These are phyloP conservation scores for Dasyurus viverrinus DNA, from an alignment of 2,113 vertebrate species.

Conservation along the genomic window DNA sequence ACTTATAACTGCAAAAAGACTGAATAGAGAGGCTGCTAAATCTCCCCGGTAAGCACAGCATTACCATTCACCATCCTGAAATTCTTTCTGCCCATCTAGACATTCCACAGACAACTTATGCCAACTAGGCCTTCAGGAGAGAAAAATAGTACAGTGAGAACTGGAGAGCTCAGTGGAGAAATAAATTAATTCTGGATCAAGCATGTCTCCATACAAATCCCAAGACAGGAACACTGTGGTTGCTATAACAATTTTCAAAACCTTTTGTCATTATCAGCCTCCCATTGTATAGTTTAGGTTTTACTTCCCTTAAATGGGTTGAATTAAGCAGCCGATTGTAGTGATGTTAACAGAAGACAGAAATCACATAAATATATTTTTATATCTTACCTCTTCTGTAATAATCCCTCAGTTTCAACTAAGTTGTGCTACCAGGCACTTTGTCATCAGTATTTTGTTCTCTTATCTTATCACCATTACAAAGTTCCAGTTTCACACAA, in stretches of 20 bases:
- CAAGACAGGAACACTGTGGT: not conserved
- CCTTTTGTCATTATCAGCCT: not conserved
- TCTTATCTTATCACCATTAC: not conserved
- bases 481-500: not conserved
- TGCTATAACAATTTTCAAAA: not conserved
- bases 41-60: not conserved
- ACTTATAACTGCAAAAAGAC: not conserved
- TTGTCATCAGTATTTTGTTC: not conserved
- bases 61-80: not conserved
- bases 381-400: not conserved
- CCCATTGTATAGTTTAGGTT: not conserved
- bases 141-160: not conserved
- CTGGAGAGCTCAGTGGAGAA: not conserved
- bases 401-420: not conserved
- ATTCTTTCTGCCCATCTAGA: not conserved
- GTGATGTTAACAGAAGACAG: not conserved
- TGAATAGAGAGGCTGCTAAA: not conserved
- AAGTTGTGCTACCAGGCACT: not conserved
- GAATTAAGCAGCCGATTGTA: not conserved
- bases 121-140: not conserved
- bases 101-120: not conserved
- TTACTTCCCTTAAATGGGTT: not conserved
- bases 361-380: not conserved
- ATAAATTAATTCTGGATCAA: not conserved
- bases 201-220: not conserved